These are phyloP conservation scores for Trachelus troglodyta DNA, from an alignment of 2,888 invertebrate genomes.

Conservation along the genomic window DNA sequence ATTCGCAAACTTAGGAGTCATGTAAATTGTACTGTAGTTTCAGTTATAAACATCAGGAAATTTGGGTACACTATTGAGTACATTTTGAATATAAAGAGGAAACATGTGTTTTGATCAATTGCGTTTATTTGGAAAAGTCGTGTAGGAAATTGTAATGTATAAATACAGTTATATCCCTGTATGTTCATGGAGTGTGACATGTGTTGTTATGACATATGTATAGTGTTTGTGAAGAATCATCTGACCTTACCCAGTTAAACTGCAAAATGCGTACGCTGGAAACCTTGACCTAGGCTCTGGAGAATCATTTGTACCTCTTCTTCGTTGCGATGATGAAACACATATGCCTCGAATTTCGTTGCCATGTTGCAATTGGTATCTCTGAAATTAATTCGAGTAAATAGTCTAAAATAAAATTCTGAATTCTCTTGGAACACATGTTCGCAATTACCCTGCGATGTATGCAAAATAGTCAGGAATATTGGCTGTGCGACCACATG, in stretches of 20 bases:
- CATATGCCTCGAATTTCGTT: constrained; percentile 66
- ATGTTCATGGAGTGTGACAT: background rate
- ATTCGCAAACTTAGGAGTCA: background rate
- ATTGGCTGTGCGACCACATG: constrained; percentile 71
- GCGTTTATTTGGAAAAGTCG: background rate
- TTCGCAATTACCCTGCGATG: constrained; percentile 70
- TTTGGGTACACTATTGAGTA: background rate
- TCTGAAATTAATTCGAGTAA: constrained; percentile 49
- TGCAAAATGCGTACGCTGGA: constrained; percentile 69
- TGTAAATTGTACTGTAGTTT: background rate
- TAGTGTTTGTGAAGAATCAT: background rate
- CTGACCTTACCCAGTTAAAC: constrained; percentile 52
- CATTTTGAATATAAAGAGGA: no score
- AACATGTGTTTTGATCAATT: background rate
- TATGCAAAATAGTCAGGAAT: constrained; percentile 72
- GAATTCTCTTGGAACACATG: background rate
- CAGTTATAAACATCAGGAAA: background rate
- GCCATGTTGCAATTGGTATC: constrained; percentile 67
- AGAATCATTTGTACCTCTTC: constrained; percentile 66
- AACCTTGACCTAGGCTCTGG: constrained; percentile 69
- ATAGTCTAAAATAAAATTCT: background rate
- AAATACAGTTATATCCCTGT: background rate
- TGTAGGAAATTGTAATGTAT: background rate
- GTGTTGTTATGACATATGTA: background rate
- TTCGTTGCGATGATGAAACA: constrained; percentile 65